Evolutionary conservation across 2,888 invertebrate species (phyloP), one percentile per base, ranked within the genome.

Genomic region (Coleophora flavipennella): DNA sequence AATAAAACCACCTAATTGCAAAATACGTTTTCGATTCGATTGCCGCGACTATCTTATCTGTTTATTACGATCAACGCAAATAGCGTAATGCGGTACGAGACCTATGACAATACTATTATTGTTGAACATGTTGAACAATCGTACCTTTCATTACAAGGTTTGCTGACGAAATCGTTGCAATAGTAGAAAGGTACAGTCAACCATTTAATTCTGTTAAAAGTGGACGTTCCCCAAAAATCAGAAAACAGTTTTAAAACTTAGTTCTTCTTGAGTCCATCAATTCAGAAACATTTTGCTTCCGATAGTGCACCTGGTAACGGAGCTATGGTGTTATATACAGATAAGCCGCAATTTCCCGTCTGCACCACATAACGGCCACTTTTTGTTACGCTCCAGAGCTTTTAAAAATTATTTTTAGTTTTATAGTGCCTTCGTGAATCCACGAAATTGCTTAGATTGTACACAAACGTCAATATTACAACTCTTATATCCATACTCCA

Each of bases 51-150:
- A 44, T 46, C 36, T 53, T 62, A 67, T 71, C 63, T 63, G 57
- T 55, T 50, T 65, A 55, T 59, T 56, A 53, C 64, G 52, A 66
- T 66, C 69, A 51, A 51, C 45, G 46, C 41, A 46, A 50, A 46
- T 43, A 50, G 52, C 55, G 47, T 51, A 55, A 52, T 59, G 59
- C 20, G 6, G 20, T 20, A 65, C 66, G 62, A 46, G 45, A 44
- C 42, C 48, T 49, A 53, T 47, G 54, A 61, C 57, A 58, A 53
- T 55, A 48, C 46, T 50, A 47, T 61, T 57, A 59, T 56, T 64
- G 64, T 59, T 56, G 46, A 41, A 45, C 51, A 55, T 64, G 64
- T 59, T 56, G 46, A 41, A 45, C 51, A 55, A 51, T 43, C 40
- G 40, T 42, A 39, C 42, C 38, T 41, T 20, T 44, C 35, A 42